Evolutionary conservation across 2,113 vertebrate species (phyloP), one percentile per base, ranked within the genome.

Genomic region (Otolemur garnettii): DNA sequence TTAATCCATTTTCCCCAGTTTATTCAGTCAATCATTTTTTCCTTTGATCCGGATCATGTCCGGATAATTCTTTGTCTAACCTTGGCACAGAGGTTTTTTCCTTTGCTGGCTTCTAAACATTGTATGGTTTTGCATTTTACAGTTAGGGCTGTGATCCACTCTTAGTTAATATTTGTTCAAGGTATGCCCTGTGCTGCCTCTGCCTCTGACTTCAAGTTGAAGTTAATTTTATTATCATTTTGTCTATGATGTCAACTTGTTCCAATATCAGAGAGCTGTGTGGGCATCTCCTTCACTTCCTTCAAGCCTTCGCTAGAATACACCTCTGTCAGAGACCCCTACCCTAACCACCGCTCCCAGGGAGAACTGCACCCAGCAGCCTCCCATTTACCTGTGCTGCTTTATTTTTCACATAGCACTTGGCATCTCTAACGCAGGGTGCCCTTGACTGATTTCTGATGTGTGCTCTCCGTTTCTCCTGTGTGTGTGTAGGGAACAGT

Each of bases 171-270:
- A 72, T 83, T 72, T 77, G 14, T 78, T 75, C 81, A 53, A 75
- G 19, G 18, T 28, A 1, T 38, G 33, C 62, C 45, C 45, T 50
- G 45, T 50, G 45, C 45, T 50, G 45, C 45, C 45, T 50, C 45
- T 50, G 45, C 45, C 45, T 50, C 45, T 50, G 45, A 50, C 45
- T 50, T 50, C 45, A 50, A 50, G 22, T 17, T 82, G 53, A 87
- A 17, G n/a, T 94, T 89, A 33, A 45, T 83, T 86, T 86, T 72
- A 66, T 85, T 84, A 78, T 53, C 5, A 66, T 57, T 50, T 84
- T 86, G 60, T 28, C 24, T 42, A 0, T 38, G 35, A 24, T 72
- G 30, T 62, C 79, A 59, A 35, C 4, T 30, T 85, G 26, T 42
- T 55, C 45, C 7, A 71, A 10, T 0, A 30, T 3, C 28, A 84